Conservation (phyloP, 35 echinoderm and acorn worm genomes). For the Heliocidaris tuberculata region DNA sequence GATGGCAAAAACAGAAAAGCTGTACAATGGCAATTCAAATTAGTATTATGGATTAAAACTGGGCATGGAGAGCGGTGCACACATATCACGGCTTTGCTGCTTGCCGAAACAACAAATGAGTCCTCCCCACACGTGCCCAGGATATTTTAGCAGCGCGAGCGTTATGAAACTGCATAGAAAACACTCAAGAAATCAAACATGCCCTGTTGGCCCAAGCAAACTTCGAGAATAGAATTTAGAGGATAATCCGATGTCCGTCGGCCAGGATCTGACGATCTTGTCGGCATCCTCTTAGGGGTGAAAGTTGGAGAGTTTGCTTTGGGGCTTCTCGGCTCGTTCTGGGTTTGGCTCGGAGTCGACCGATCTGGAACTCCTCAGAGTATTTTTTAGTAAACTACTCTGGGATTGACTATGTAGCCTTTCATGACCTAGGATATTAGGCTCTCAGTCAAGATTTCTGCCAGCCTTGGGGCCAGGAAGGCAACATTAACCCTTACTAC, state of each 20-base stretch:
- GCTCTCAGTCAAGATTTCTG: background rate
- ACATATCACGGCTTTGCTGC: background rate
- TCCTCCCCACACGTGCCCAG: background rate
- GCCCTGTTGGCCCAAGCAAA: constrained; percentile 22
- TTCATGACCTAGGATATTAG: background rate
- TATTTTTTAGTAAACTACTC: background rate
- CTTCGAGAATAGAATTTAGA: constrained; percentile 14
- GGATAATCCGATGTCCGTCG: constrained; percentile 35
- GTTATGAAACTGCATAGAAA: background rate
- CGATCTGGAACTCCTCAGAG: background rate
- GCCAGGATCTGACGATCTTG: constrained; percentile 11
- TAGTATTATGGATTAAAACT: background rate
- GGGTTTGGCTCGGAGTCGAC: background rate
- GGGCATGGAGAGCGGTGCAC: background rate
- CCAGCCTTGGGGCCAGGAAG: background rate
- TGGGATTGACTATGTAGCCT: background rate
- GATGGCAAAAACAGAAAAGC: background rate
- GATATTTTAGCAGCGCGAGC: background rate
- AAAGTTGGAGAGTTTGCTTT: background rate
- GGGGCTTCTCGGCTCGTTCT: background rate
- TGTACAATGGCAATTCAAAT: background rate
- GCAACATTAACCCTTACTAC: background rate
- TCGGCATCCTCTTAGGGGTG: constrained; percentile 9
- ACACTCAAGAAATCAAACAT: constrained; percentile 16
- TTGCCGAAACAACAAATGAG: background rate